A percentile compares a stretch with the other conserved stretches of the same genome.
These are phyloP conservation scores for Dolichotis patagonum DNA, from an alignment of 2,113 vertebrate genomes.

Conservation along the genomic window DNA sequence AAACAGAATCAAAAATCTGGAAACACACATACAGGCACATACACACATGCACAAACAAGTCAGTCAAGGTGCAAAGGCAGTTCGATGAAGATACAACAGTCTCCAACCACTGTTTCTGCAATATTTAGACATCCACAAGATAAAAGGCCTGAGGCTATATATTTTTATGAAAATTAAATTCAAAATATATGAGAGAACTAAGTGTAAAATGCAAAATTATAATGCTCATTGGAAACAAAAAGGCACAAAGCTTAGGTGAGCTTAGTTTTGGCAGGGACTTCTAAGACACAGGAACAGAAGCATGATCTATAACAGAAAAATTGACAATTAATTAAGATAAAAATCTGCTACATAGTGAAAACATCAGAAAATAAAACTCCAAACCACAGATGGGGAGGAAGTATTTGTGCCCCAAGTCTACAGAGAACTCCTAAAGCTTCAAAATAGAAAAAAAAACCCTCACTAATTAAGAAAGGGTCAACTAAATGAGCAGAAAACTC, in stretches of 20 bases:
- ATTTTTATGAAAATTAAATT: neutral
- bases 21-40: neutral
- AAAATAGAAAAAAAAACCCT: neutral
- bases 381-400: neutral
- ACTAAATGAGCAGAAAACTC: neutral
- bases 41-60: neutral
- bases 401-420: neutral
- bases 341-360: neutral
- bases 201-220: neutral
- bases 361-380: neutral
- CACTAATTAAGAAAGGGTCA: neutral
- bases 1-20: neutral
- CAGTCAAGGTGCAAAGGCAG: neutral
- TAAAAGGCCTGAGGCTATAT: neutral
- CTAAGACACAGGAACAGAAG: neutral
- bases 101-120: neutral
- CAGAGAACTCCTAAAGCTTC: neutral
- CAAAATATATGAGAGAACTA: neutral
- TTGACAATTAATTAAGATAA: neutral
- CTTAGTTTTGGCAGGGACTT: neutral
- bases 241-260: neutral
- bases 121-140: neutral
- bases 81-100: neutral
- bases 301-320: neutral
- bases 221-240: neutral